Evolutionary conservation across 2,888 invertebrate genomes (phyloP).

Genomic region (Thecocarcelia acutangulata): DNA sequence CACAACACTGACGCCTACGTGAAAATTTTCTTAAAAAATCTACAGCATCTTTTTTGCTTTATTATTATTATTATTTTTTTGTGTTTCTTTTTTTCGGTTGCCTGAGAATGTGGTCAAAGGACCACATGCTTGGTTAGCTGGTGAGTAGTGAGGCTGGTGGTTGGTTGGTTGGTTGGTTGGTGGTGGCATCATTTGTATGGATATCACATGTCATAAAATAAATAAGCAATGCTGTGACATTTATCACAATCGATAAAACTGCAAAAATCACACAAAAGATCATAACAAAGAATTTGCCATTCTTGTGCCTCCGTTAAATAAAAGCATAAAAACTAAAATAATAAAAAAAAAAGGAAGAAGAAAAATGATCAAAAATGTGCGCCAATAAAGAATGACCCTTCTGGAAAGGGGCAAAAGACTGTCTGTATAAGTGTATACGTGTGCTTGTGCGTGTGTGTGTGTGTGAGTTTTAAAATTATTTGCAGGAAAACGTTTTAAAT

Average conservation of each 20-base stretch:
- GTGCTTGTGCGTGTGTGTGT: neutral
- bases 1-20: conserved; percentile 73
- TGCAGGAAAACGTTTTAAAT: conserved; percentile 62
- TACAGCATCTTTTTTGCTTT: conserved; percentile 26
- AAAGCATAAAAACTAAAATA: neutral
- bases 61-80: too few relatives aligned
- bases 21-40: conserved; percentile 70
- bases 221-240: conserved; percentile 81
- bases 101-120: conserved; percentile 45
- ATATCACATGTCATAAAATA: conserved; percentile 79
- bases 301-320: conserved; percentile 28
- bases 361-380: conserved; percentile 58
- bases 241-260: conserved; percentile 78
- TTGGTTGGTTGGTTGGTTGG: conserved; percentile 31
- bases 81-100: conserved; percentile 45
- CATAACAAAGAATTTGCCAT: conserved; percentile 63
- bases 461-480: conserved; percentile 42
- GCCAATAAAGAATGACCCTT: conserved; percentile 46
- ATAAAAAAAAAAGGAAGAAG: neutral
- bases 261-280: conserved; percentile 65
- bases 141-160: neutral
- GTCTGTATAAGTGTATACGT: neutral
- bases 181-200: conserved; percentile 64
- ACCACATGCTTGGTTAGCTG: conserved; percentile 58
- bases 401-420: neutral